These are phyloP conservation scores for Campaea margaritaria DNA, from an alignment of 2,888 invertebrate species.

Conservation along the genomic window DNA sequence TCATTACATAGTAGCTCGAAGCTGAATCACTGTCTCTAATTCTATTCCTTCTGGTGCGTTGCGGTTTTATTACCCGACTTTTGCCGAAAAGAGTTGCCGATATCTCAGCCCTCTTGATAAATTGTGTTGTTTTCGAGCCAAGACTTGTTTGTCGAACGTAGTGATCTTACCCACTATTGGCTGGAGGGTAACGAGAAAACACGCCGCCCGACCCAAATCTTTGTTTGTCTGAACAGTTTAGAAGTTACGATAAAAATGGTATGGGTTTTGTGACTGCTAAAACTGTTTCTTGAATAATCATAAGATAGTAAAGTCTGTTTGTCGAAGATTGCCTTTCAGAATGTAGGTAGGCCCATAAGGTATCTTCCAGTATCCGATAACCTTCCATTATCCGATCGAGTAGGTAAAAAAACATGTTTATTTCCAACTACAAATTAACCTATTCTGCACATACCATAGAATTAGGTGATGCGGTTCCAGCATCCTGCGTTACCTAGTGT, in stretches of 20 bases:
- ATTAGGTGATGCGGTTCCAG: too few relatives aligned
- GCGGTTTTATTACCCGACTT: conserved; percentile 72
- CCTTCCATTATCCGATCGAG: too few relatives aligned
- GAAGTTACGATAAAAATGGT: conserved; percentile 25
- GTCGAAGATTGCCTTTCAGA: too few relatives aligned
- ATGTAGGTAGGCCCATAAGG: too few relatives aligned
- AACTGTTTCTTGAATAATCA: conserved; percentile 1
- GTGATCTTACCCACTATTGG: conserved; percentile 46
- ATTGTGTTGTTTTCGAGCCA: conserved; percentile 82
- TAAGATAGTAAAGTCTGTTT: conserved; percentile 1
- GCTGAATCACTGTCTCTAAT: conserved; percentile 11
- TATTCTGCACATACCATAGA: too few relatives aligned
- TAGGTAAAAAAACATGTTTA: too few relatives aligned
- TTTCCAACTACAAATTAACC: too few relatives aligned
- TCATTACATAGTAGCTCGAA: not conserved
- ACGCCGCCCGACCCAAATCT: conserved; percentile 58
- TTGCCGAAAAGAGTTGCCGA: conserved; percentile 57
- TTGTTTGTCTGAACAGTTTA: conserved; percentile 61
- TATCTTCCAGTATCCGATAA: too few relatives aligned
- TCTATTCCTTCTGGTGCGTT: conserved; percentile 40
- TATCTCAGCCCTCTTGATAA: conserved; percentile 79
- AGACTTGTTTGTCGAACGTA: conserved; percentile 70
- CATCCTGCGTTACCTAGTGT: too few relatives aligned
- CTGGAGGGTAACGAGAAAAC: conserved; percentile 53
- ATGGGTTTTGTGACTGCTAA: not conserved